phyloP scores from a whole-genome alignment of 2,888 invertebrate species.

The Lathronympha strigana region DNA sequence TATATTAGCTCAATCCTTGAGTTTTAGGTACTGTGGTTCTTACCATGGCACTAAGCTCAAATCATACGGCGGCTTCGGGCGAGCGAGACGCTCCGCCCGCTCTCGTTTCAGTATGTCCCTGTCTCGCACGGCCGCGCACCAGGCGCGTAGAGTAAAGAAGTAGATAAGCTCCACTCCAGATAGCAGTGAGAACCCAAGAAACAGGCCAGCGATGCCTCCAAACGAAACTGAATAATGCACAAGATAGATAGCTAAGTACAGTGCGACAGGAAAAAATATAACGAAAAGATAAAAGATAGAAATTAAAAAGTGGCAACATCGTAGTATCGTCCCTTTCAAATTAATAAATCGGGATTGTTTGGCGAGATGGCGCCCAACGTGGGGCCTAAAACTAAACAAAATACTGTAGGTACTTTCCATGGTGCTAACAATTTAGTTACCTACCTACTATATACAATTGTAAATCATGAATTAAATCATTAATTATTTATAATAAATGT shows the following conservation, averaged over 20 bases:
- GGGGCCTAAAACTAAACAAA: too few species aligned
- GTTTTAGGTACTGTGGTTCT: conserved; percentile 28
- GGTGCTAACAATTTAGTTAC: too few species aligned
- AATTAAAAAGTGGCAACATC: too few species aligned
- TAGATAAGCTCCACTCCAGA: conserved; percentile 91
- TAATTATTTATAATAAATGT: too few species aligned
- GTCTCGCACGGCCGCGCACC: conserved; percentile 85
- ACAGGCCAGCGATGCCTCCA: conserved; percentile 87
- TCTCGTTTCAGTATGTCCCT: conserved; percentile 74
- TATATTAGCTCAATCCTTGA: too few species aligned
- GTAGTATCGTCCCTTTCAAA: too few species aligned
- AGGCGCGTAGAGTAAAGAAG: conserved; percentile 89
- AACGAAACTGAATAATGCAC: conserved; percentile 80
- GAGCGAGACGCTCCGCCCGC: conserved; percentile 68
- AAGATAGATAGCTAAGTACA: too few species aligned
- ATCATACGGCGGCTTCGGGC: conserved; percentile 73
- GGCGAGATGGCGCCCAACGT: conserved; percentile 8
- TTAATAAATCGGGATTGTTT: not conserved
- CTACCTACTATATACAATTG: too few species aligned
- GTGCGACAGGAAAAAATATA: too few species aligned
- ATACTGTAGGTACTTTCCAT: too few species aligned
- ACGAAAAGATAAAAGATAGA: too few species aligned
- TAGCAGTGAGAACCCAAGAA: conserved; percentile 89
- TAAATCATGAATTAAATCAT: too few species aligned
- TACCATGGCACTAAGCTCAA: conserved; percentile 77